Percentiles rank a stretch among this genome's conserved stretches.
phyloP scores from a whole-genome alignment of 53 echinoderm and acorn worm species.

The Mesocentrotus franciscanus region DNA sequence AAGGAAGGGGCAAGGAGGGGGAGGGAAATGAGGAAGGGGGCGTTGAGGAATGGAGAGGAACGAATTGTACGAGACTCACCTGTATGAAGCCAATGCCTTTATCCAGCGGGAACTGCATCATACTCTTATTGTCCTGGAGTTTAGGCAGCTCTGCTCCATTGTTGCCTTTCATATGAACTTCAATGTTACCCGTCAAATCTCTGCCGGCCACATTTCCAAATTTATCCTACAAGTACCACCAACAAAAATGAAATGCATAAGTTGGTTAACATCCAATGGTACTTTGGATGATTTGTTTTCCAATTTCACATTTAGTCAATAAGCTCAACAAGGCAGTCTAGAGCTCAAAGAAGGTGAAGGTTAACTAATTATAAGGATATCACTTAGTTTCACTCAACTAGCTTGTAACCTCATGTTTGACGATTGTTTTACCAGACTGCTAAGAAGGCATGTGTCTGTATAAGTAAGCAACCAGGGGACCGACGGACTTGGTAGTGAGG shows the following conservation, averaged over 20 bases:
- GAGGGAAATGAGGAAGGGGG: neutral
- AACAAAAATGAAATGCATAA: neutral
- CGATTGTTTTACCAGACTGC: no score
- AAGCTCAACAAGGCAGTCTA: no score
- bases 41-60: neutral
- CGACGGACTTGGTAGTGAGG: no score
- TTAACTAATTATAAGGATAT: no score
- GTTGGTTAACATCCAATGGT: neutral
- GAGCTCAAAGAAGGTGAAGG: no score
- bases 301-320: no score
- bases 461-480: no score
- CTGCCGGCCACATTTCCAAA: slow-evolving; percentile 80
- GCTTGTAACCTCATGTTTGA: no score
- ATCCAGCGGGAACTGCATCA: slow-evolving; percentile 61
- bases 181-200: slow-evolving; percentile 77
- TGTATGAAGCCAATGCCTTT: slow-evolving; percentile 18
- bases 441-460: no score
- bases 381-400: no score
- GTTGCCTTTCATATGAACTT: slow-evolving; percentile 78
- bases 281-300: no score
- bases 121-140: slow-evolving; percentile 72
- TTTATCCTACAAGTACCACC: slow-evolving; percentile 72
- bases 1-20: neutral
- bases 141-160: slow-evolving; percentile 76
- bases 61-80: neutral